These are phyloP conservation scores for Arion vulgaris DNA, from an alignment of 1,140 invertebrate species.

Conservation along the genomic window DNA sequence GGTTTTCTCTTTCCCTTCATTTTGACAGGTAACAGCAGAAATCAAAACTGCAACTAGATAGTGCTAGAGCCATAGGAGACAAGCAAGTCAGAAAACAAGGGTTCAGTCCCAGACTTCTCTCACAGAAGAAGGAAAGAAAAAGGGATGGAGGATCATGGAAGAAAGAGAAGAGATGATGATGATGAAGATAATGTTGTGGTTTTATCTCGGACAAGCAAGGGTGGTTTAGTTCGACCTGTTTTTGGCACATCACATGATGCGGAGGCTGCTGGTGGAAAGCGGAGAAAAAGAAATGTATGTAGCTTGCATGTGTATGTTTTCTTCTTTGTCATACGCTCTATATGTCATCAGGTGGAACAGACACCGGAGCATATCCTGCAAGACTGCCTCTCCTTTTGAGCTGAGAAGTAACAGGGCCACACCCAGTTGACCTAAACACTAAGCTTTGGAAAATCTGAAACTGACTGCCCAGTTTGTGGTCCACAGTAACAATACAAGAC, in stretches of 20 bases:
- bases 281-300: no score
- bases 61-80: constrained; percentile 76
- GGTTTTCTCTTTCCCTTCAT: constrained; percentile 20
- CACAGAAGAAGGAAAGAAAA: constrained; percentile 21
- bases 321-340: no score
- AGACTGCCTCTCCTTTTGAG: no score
- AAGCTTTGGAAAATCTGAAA: no score
- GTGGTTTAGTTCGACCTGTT: constrained; percentile 75
- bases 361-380: no score
- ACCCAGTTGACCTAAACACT: no score
- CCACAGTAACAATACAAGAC: no score
- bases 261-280: no score
- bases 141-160: not conserved
- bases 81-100: constrained; percentile 27
- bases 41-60: constrained; percentile 83
- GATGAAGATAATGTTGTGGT: constrained; percentile 77
- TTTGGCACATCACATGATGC: no score
- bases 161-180: not conserved
- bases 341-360: no score
- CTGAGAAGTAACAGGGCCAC: no score
- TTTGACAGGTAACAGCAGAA: constrained; percentile 77
- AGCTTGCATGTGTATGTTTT: not conserved
- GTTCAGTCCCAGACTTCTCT: constrained; percentile 26
- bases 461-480: no score
- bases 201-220: constrained; percentile 81